Percentiles rank a stretch among this genome's conserved stretches.
Evolutionary conservation across 2,113 vertebrate genomes (phyloP).

Genomic region (Megaleporinus macrocephalus): DNA sequence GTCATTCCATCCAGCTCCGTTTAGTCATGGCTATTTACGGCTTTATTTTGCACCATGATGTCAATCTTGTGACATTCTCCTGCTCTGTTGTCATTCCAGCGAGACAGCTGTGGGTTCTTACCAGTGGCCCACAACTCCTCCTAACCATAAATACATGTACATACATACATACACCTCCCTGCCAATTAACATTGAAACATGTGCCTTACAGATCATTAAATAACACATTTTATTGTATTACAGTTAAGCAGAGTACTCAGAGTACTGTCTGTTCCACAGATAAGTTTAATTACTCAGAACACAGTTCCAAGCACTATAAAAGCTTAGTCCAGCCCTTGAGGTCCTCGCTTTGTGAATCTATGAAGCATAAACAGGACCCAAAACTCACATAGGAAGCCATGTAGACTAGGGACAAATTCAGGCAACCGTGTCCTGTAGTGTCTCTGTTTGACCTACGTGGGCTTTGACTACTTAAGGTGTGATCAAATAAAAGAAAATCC

Average conservation of each 20-base stretch:
- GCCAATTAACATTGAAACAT: neutral
- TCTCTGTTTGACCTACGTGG: neutral
- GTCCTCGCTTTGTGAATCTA: neutral
- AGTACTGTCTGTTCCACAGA: neutral
- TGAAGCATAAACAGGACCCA: neutral
- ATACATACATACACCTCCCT: neutral
- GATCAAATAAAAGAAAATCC: conserved; percentile 64
- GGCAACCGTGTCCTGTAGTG: neutral
- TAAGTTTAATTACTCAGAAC: neutral
- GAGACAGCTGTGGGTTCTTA: conserved; percentile 15
- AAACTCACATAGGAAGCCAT: neutral
- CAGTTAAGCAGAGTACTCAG: neutral
- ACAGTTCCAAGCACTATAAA: neutral
- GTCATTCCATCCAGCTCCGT: conserved; percentile 55
- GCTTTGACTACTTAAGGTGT: conserved; percentile 64
- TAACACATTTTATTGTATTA: neutral
- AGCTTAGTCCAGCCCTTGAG: neutral
- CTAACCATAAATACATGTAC: neutral
- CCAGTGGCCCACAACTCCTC: conserved; percentile 54
- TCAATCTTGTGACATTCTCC: conserved; percentile 52
- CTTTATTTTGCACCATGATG: conserved; percentile 45
- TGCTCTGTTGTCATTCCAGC: conserved; percentile 20
- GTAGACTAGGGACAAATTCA: neutral
- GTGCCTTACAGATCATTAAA: neutral
- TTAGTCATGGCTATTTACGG: conserved; percentile 58